Percentiles rank a stretch among this genome's conserved stretches.
phyloP scores from a whole-genome alignment of 2,797 vertebrate genomes.

The Setipinna tenuifilis region DNA sequence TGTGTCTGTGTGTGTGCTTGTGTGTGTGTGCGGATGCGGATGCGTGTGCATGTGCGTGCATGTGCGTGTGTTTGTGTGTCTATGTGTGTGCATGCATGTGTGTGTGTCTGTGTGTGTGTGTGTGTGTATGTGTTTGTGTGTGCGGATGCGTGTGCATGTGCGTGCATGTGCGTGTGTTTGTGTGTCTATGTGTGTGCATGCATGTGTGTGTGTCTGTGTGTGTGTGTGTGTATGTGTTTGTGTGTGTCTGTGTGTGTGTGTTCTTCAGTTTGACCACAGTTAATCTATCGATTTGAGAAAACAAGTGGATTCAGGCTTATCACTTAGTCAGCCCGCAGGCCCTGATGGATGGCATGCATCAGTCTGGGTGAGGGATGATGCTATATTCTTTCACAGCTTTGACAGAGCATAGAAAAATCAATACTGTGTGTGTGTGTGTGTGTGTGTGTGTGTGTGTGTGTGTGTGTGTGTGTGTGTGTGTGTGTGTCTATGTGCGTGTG shows the following conservation, averaged over 20 bases:
- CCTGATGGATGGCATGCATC: conserved; percentile 61
- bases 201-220: too few species aligned
- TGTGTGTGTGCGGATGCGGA: too few species aligned
- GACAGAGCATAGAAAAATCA: background rate
- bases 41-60: too few species aligned
- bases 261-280: conserved; percentile 53
- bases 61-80: too few species aligned
- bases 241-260: background rate
- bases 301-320: conserved; percentile 63
- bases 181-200: too few species aligned
- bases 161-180: too few species aligned
- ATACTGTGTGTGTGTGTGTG: background rate
- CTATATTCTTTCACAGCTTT: conserved; percentile 14
- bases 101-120: too few species aligned
- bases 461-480: background rate
- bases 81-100: too few species aligned
- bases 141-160: too few species aligned
- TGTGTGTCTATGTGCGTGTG: background rate
- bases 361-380: conserved; percentile 21
- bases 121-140: too few species aligned
- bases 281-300: conserved; percentile 66
- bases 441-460: conserved; percentile 16
- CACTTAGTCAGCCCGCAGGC: conserved; percentile 47
- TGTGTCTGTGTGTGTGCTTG: too few species aligned
- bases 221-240: too few species aligned